Conservation (phyloP, 2,797 vertebrate species). For the Anniella stebbinsi region DNA sequence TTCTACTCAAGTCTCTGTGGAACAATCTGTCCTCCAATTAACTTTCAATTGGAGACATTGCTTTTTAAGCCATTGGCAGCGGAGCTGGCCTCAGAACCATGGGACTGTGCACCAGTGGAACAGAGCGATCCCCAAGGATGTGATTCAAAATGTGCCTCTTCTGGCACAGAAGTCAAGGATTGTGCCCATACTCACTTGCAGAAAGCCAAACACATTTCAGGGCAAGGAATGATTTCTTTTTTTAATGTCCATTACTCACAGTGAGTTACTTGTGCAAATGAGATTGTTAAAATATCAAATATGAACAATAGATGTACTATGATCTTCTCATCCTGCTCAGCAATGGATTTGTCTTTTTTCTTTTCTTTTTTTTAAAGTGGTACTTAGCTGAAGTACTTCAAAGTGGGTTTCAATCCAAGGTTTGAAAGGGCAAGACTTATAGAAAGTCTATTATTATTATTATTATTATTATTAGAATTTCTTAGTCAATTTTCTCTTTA, state of each 20-base stretch:
- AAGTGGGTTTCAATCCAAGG: not conserved
- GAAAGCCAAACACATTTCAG: conserved; percentile 47
- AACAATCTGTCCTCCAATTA: conserved; percentile 79
- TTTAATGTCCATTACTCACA: conserved; percentile 31
- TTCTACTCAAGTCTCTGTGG: conserved; percentile 76
- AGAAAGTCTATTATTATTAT: not conserved
- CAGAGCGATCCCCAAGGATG: conserved; percentile 26
- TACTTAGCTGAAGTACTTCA: not conserved
- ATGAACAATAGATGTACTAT: conserved; percentile 28
- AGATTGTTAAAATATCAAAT: not conserved
- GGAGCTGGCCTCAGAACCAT: conserved; percentile 58
- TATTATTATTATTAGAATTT: too few species aligned
- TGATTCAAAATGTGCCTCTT: conserved; percentile 5
- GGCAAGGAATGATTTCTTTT: conserved; percentile 40
- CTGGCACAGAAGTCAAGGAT: not conserved
- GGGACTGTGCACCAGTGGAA: conserved; percentile 54
- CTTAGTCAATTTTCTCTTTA: not conserved
- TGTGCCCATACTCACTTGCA: conserved; percentile 44
- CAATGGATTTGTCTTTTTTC: too few species aligned
- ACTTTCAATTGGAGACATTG: conserved; percentile 64
- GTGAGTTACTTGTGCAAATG: not conserved
- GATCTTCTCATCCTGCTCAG: not conserved
- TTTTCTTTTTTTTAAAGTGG: not conserved
- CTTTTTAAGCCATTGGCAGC: conserved; percentile 67
- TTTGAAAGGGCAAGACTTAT: not conserved